Percentiles rank a stretch among this genome's conserved stretches.
Conservation (phyloP, 2,113 vertebrate species). For the Vulpes lagopus region DNA sequence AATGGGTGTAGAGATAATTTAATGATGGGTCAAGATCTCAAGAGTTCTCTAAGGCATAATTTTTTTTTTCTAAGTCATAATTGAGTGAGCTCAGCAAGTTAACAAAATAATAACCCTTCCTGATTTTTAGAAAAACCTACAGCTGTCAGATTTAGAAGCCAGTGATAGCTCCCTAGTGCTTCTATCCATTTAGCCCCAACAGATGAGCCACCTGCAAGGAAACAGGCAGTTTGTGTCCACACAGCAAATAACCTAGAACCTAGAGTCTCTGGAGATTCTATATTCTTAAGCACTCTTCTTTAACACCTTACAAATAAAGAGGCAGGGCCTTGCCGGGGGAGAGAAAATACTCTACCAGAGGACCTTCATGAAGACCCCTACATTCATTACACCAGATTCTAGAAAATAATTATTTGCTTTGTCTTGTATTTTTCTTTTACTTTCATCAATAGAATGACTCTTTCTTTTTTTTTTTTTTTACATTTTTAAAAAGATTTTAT, state of each 20-base stretch:
- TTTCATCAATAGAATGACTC: constrained; percentile 30
- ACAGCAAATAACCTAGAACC: background rate
- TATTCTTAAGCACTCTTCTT: background rate
- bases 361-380: background rate
- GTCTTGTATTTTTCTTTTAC: background rate
- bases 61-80: background rate
- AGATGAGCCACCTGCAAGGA: background rate
- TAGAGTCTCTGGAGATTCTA: background rate
- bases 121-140: background rate
- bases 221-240: background rate
- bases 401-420: constrained; percentile 31
- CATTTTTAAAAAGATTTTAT: background rate
- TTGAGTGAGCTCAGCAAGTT: background rate
- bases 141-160: constrained; percentile 33
- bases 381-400: background rate
- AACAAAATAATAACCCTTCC: background rate
- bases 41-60: background rate
- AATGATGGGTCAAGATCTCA: background rate
- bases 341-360: background rate
- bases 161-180: background rate
- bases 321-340: background rate
- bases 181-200: background rate
- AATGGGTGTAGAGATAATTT: background rate
- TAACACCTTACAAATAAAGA: background rate
- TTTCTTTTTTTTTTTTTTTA: background rate